Evolutionary conservation across 1,140 invertebrate genomes (phyloP).

Genomic region (Trichonephila clavata): DNA sequence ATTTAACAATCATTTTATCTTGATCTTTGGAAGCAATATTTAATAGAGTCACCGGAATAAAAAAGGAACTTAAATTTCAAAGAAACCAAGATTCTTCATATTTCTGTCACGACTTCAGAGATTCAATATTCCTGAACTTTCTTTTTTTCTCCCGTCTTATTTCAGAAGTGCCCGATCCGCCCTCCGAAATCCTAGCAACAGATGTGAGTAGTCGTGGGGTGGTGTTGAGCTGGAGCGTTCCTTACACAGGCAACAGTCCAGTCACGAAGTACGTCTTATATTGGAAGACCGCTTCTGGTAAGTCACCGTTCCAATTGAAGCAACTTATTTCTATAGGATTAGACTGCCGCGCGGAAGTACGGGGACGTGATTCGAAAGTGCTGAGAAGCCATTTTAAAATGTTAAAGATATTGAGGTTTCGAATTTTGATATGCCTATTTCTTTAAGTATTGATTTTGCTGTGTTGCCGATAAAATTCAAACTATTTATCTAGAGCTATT

Average conservation of each 20-base stretch:
- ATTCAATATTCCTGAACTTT: not conserved
- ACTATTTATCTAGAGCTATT: too few species aligned
- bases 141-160: slow-evolving; percentile 40
- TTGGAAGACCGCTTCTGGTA: slow-evolving; percentile 74
- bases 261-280: slow-evolving; percentile 81
- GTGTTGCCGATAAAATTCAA: too few species aligned
- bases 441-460: not conserved
- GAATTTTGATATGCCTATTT: not conserved
- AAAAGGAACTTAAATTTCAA: not conserved
- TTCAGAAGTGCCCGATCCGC: slow-evolving; percentile 81
- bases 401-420: slow-evolving; percentile 8
- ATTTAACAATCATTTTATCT: too few species aligned
- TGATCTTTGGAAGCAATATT: not conserved
- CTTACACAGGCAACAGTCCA: slow-evolving; percentile 82
- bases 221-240: slow-evolving; percentile 79
- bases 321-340: slow-evolving; percentile 60
- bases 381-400: slow-evolving; percentile 39
- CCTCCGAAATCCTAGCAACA: slow-evolving; percentile 79
- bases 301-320: slow-evolving; percentile 47
- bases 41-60: not conserved
- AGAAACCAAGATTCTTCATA: slow-evolving; percentile 1
- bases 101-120: slow-evolving; percentile 23
- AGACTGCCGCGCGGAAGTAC: not conserved
- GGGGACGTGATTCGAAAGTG: slow-evolving; percentile 53
- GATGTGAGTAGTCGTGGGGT: slow-evolving; percentile 79